Evolutionary conservation across 2,797 vertebrate species (phyloP), one percentile per base, ranked within the genome.

Genomic region (Ibycter americanus): DNA sequence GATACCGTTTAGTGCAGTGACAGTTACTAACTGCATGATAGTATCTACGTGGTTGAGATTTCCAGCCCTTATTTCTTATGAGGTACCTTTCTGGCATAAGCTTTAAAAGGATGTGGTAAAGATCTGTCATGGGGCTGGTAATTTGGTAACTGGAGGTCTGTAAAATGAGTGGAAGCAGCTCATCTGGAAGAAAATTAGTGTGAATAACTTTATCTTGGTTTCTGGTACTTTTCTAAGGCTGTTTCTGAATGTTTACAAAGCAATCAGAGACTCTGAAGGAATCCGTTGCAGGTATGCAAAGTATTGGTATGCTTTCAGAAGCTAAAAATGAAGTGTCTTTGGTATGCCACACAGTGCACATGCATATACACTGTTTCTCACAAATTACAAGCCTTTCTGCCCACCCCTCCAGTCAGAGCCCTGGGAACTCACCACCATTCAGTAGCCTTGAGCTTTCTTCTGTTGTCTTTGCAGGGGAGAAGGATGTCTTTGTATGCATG

Each of bases 401-500:
- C 49, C 63, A 51, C 12, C 21, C 15, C 22, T 85, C 63, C 49
- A 66, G 67, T n/a, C 55, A 47, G 9, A 91, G 85, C 81, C 34
- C 66, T 31, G 59, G 46, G 59, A 83, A 40, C 36, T 71, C 31
- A 2, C 42, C 34, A 26, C 66, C 59, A 34, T 68, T 77, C 61
- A 9, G 55, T 51, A 56, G 84, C 79, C 61, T 93, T 97, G 88
- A 96, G 88, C 77, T 91, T 65, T 96, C 54, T 91, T 92, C 92
- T 96, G 96, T 90, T 97, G 34, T 95, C 78, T 98, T 97, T 98
- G 83, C 97, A 99, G 99, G 99, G 25, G 98, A 99, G 97, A 98
- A 97, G 92, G 99, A 99, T 98, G 99, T 99, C 89, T 99, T 99
- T 97, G 99, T 99, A 47, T 99, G 99, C 96, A 99, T 99, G 99